These are phyloP conservation scores for Menidia menidia DNA, from an alignment of 2,797 vertebrate genomes.

Conservation along the genomic window DNA sequence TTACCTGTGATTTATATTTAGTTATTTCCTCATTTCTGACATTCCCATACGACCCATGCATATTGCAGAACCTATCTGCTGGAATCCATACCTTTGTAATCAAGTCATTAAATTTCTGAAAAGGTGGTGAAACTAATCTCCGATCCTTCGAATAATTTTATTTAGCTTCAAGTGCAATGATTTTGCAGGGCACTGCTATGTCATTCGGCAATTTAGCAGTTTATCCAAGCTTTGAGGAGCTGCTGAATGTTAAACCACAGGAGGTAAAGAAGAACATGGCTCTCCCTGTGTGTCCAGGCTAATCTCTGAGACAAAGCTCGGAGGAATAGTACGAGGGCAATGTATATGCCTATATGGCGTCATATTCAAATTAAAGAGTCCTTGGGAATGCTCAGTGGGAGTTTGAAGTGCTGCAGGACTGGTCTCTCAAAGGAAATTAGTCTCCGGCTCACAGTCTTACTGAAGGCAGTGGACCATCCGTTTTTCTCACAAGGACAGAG, in stretches of 20 bases:
- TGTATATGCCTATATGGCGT: slow-evolving; percentile 31
- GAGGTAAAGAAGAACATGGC: slow-evolving; percentile 27
- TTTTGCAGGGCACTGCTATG: neutral
- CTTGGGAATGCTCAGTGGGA: slow-evolving; percentile 36
- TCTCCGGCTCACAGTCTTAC: slow-evolving; percentile 20
- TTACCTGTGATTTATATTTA: neutral
- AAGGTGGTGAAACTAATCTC: neutral
- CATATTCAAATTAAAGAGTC: slow-evolving; percentile 56
- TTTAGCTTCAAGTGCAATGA: slow-evolving; percentile 19
- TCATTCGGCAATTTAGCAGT: slow-evolving; percentile 8
- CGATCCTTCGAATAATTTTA: slow-evolving; percentile 15
- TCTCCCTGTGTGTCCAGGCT: slow-evolving; percentile 34
- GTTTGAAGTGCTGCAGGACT: slow-evolving; percentile 34
- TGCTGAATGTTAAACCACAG: slow-evolving; percentile 20
- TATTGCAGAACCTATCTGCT: neutral
- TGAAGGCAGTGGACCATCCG: slow-evolving; percentile 12
- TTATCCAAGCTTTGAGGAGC: slow-evolving; percentile 2
- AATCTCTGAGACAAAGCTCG: slow-evolving; percentile 43
- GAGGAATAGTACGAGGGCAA: slow-evolving; percentile 30
- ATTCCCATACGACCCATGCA: neutral
- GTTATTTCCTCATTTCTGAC: slow-evolving; percentile 1
- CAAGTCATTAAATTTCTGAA: slow-evolving; percentile 12
- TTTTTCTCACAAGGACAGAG: slow-evolving; percentile 21
- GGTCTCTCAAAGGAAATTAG: slow-evolving; percentile 43
- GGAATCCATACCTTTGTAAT: neutral